A percentile compares a stretch with the other conserved stretches of the same genome.
These are phyloP conservation scores for Drosophila parthenogenetica DNA, from an alignment of 2,888 invertebrate species.

Conservation along the genomic window DNA sequence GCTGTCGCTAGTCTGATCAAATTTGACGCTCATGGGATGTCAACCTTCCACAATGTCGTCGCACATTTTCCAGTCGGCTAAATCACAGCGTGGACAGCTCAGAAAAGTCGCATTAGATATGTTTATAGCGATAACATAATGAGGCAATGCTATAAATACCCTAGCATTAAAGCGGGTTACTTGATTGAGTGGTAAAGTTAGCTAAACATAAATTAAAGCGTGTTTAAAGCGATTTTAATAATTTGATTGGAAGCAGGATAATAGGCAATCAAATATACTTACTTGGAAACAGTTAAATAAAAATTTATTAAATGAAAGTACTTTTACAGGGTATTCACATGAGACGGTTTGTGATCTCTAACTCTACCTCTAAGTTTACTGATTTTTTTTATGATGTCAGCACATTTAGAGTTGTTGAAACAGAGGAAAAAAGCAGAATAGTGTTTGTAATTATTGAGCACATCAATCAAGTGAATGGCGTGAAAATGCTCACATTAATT, in stretches of 20 bases:
- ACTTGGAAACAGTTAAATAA: not conserved
- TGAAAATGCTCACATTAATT: constrained; percentile 69
- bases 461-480: constrained; percentile 68
- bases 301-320: no score
- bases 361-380: not conserved
- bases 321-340: constrained; percentile 5
- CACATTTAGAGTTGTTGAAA: constrained; percentile 10
- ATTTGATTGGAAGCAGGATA: no score
- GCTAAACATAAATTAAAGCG: no score
- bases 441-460: constrained; percentile 50
- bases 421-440: constrained; percentile 6
- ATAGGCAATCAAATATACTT: no score
- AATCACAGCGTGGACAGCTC: constrained; percentile 25
- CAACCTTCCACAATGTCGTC: constrained; percentile 39
- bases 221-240: no score
- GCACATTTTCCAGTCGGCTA: constrained; percentile 67
- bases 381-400: constrained; percentile 11
- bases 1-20: constrained; percentile 37
- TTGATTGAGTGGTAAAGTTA: not conserved
- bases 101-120: constrained; percentile 70
- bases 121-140: constrained; percentile 60
- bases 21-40: constrained; percentile 41
- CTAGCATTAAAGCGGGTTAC: not conserved
- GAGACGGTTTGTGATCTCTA: not conserved
- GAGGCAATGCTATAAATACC: constrained; percentile 33